Evolutionary conservation across 2,113 vertebrate genomes (phyloP).

Genomic region (Pseudopodoces humilis): DNA sequence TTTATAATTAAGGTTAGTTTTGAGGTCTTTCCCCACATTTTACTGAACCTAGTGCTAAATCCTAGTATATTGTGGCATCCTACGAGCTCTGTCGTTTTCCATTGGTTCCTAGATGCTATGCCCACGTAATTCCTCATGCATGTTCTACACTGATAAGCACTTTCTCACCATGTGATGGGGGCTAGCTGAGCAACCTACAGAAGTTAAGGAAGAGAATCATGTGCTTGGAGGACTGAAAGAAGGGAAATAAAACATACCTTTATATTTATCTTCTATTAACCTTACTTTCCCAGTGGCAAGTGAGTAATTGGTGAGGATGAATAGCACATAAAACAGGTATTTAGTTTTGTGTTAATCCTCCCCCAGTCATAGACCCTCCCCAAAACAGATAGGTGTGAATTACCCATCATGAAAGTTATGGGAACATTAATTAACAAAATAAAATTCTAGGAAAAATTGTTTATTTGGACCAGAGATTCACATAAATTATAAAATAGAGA

Average conservation of each 20-base stretch:
- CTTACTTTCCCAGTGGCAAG: not conserved
- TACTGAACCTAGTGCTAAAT: not conserved
- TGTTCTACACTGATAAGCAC: constrained; percentile 29
- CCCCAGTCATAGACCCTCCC: not conserved
- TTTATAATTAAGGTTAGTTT: not conserved
- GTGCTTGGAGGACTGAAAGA: not conserved
- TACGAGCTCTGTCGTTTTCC: not conserved
- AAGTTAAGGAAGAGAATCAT: not conserved
- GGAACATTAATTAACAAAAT: not conserved
- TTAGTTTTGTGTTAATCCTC: not conserved
- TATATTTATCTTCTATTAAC: not conserved
- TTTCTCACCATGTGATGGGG: not conserved
- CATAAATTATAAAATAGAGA: not conserved
- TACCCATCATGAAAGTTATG: not conserved
- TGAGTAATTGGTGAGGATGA: not conserved
- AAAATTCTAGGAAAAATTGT: not conserved
- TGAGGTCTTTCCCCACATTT: not conserved
- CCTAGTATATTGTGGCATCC: not conserved
- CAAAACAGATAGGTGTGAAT: not conserved
- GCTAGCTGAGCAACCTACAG: not conserved
- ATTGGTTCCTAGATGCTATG: not conserved
- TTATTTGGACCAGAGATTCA: constrained; percentile 1
- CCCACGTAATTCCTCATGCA: not conserved
- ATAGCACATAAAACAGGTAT: not conserved
- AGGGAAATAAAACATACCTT: not conserved